These are phyloP conservation scores for Panthera uncia DNA, from an alignment of 2,113 vertebrate genomes.

Conservation along the genomic window DNA sequence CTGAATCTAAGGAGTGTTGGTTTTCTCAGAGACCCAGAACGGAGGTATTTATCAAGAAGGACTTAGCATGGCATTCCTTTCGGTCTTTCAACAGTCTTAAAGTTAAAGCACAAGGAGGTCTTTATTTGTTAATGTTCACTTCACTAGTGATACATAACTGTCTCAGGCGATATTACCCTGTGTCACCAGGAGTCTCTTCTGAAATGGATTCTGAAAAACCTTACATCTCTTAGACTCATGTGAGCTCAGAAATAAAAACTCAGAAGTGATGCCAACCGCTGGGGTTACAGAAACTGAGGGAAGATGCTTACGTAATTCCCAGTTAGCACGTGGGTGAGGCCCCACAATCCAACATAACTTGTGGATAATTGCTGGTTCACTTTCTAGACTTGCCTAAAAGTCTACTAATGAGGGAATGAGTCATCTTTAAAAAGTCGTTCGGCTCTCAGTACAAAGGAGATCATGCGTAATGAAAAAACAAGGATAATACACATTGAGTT, in stretches of 20 bases:
- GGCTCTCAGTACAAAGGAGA: background rate
- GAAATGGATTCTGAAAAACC: background rate
- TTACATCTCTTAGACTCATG: background rate
- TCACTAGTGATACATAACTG: background rate
- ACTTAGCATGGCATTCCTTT: background rate
- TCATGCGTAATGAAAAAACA: background rate
- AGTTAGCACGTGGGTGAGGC: background rate
- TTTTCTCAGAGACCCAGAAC: background rate
- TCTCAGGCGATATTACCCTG: background rate
- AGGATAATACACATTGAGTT: background rate
- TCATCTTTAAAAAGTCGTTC: background rate
- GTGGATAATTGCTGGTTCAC: background rate
- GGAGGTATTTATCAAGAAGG: background rate
- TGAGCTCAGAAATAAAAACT: background rate
- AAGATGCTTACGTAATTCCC: background rate
- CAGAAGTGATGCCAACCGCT: background rate
- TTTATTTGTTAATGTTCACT: background rate
- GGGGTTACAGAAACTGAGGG: background rate
- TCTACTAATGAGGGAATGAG: background rate
- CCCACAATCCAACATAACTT: background rate
- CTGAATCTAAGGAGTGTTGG: background rate
- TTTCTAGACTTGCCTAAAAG: background rate
- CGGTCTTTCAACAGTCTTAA: background rate
- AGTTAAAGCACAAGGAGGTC: background rate
- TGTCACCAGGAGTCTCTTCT: background rate